Conservation (phyloP, 2,888 invertebrate species). For the Tuta absoluta region DNA sequence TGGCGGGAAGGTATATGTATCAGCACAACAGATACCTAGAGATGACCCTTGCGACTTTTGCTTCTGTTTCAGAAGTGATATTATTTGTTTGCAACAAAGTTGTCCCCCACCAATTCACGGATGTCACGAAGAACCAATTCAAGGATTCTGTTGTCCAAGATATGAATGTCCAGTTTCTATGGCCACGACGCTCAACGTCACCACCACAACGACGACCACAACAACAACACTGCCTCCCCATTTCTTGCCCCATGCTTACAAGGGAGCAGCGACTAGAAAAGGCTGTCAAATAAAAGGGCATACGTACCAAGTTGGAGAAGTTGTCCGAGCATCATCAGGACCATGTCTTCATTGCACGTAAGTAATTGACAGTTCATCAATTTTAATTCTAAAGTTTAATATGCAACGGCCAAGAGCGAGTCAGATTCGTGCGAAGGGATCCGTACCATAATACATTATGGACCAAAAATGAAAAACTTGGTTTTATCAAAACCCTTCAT, state of each 20-base stretch:
- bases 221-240: slow-evolving; percentile 92
- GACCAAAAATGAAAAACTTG: neutral
- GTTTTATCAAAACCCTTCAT: neutral
- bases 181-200: slow-evolving; percentile 90
- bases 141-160: slow-evolving; percentile 96
- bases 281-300: slow-evolving; percentile 94
- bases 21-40: slow-evolving; percentile 96
- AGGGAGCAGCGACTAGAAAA: slow-evolving; percentile 86
- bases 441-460: too few species aligned
- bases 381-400: too few species aligned
- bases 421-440: too few species aligned
- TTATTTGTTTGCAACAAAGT: slow-evolving; percentile 96
- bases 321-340: slow-evolving; percentile 91
- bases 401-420: too few species aligned
- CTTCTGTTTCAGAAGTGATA: slow-evolving; percentile 97
- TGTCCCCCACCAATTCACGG: slow-evolving; percentile 96
- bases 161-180: slow-evolving; percentile 96
- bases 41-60: slow-evolving; percentile 98
- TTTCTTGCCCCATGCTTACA: slow-evolving; percentile 89
- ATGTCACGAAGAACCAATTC: slow-evolving; percentile 95
- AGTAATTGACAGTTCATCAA: neutral
- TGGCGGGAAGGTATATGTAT: slow-evolving; percentile 95
- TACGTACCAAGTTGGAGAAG: slow-evolving; percentile 92
- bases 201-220: slow-evolving; percentile 93
- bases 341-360: slow-evolving; percentile 97